Evolutionary conservation across 2,113 vertebrate species (phyloP).

Genomic region (Alethe castanea): DNA sequence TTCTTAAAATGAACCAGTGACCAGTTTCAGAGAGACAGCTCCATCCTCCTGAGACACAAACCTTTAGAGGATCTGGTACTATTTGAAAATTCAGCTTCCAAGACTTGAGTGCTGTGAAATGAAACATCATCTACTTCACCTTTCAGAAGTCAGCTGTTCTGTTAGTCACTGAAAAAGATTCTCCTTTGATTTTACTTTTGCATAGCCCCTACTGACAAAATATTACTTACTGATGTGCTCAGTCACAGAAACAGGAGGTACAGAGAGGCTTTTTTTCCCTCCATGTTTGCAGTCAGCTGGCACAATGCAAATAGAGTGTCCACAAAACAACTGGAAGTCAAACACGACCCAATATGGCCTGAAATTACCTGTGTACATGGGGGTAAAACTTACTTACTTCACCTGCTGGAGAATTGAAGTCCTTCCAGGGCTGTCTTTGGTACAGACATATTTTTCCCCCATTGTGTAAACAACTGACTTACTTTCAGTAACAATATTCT

Average conservation of each 20-base stretch:
- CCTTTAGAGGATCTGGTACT: not conserved
- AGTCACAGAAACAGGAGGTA: not conserved
- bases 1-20: not conserved
- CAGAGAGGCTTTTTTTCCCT: not conserved
- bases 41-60: not conserved
- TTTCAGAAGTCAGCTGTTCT: not conserved
- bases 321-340: not conserved
- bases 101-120: not conserved
- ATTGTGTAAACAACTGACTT: not conserved
- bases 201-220: not conserved
- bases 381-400: not conserved
- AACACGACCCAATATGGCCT: not conserved
- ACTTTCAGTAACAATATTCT: not conserved
- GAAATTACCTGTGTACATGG: not conserved
- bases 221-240: not conserved
- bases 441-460: fast-evolving
- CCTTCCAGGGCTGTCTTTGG: not conserved
- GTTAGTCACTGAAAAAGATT: not conserved
- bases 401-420: not conserved
- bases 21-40: not conserved
- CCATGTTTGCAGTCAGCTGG: not conserved
- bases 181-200: not conserved
- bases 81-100: not conserved
- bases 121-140: not conserved
- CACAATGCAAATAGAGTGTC: not conserved